Base-by-base conservation (phyloP, 1,140 invertebrate genomes). In the Aphidius gifuensis region DNA sequence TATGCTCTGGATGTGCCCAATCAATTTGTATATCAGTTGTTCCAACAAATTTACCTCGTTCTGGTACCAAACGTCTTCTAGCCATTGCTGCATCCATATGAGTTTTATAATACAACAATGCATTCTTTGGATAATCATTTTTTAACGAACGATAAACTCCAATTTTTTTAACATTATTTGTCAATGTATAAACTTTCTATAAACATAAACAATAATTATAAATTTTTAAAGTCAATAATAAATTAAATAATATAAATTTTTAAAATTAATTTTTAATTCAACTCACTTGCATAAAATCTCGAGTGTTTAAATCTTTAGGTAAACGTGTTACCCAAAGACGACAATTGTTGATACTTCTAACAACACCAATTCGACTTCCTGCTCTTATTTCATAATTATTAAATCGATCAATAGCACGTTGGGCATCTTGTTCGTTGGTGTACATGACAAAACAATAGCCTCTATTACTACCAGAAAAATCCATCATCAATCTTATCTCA, bases 401-500 rank as follows among this genome's bases (percentile, higher is more conserved):
- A 4, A 91, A 70, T 58, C 82, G 68, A 45, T 72, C 67, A 5
- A 90, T 79, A 1, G 88, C 88, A 7, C 82, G 84, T 44, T 79
- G 68, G 1, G 89, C 88, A 56, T 87, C 82, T 11, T 76, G 67
- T 3, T 74, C 69, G 44, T 74, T 84, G 3, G 76, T 80, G 67
- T 84, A 90, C 76, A 85, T 87, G 4, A 88, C 83, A 73, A 90
- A 91, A 46, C 83, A 87, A 68, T 85, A 91, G 5, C 89, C 89
- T 44, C 88, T 73, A 76, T 91, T 91, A 0, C 74, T 74, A 5
- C 88, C 88, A 60, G 82, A 85, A 67, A 88, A 89, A 67, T 92
- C 87, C 85, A 91, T 88, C 88, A 91, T 94, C 2, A 95, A 77
- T 0, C 92, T 82, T 50, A 93, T 79, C 70, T 92, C 87, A 74